Evolutionary conservation across 2,888 invertebrate species (phyloP), one percentile per base, ranked within the genome.

Genomic region (Caenorhabditis sp.): DNA sequence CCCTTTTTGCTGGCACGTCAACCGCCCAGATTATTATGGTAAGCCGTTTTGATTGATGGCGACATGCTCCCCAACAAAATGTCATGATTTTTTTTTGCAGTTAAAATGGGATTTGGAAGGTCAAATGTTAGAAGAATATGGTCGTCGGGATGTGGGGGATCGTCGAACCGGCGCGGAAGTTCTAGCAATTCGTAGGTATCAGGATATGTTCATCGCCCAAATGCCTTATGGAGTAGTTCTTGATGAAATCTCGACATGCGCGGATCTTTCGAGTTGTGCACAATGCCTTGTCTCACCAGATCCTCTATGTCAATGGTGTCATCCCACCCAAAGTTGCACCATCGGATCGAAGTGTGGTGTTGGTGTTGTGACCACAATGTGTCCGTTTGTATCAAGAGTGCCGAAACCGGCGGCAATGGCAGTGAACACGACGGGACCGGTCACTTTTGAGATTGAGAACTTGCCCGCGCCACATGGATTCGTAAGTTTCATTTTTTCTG

Each of bases 301-400:
- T 74, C 89, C 89, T 0, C 87, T 89, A 75, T 89, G 89, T 83
- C 89, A 89, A 4, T 89, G 89, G 89, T 89, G 89, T 78, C 86
- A 88, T 21, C 84, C 88, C 12, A 88, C 88, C 61, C 88, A 88
- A 62, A 71, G 69, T 4, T 87, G 87, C 65, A 77, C 83, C 0
- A 72, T 72, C 0, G 26, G 70, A 3, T 53, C 67, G 8, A 61
- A 54, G 23, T 76, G 76, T 31, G 20, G 62, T 26, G 17, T 53
- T 36, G 20, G 2, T 31, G 50, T 36, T 43, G 71, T 3, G 72
- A 49, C 66, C 2, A 31, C 60, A 1, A 65, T 65, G 26, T 82
- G 80, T 53, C 82, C 80, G 3, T 58, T 64, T 3, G 64, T 63
- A 12, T 67, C 76, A 25, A 77, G 77, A 31, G 64, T 59, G n/a